Conservation (phyloP, 1,140 invertebrate species). For the Pachyrhynchus sulphureomaculatus region DNA sequence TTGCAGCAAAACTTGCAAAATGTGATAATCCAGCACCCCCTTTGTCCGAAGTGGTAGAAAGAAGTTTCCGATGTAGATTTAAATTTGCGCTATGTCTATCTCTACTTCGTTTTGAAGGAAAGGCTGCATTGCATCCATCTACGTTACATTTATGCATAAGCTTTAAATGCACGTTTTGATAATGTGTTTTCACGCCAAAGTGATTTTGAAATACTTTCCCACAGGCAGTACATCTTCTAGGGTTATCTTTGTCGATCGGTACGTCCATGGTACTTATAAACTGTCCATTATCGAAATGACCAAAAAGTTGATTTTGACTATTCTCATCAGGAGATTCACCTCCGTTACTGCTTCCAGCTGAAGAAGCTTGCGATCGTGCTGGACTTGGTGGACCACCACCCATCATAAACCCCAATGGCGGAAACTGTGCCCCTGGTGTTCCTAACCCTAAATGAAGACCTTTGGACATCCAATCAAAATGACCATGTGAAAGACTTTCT, state of each 20-base stretch:
- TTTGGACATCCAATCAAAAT: slow-evolving; percentile 59
- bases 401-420: slow-evolving; percentile 51
- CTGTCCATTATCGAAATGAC: slow-evolving; percentile 71
- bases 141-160: slow-evolving; percentile 95
- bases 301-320: slow-evolving; percentile 62
- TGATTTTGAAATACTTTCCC: slow-evolving; percentile 93
- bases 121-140: slow-evolving; percentile 93
- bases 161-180: slow-evolving; percentile 94
- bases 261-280: slow-evolving; percentile 76
- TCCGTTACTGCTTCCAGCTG: slow-evolving; percentile 58
- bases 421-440: slow-evolving; percentile 45
- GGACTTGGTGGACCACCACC: slow-evolving; percentile 54
- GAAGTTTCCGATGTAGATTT: slow-evolving; percentile 85
- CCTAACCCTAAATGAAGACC: slow-evolving; percentile 46
- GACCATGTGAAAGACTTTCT: slow-evolving; percentile 78
- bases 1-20: slow-evolving; percentile 54
- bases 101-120: slow-evolving; percentile 90
- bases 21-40: slow-evolving; percentile 45
- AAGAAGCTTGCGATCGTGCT: slow-evolving; percentile 60
- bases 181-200: slow-evolving; percentile 94
- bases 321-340: slow-evolving; percentile 60
- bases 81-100: slow-evolving; percentile 92
- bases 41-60: slow-evolving; percentile 68
- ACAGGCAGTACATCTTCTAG: slow-evolving; percentile 85
- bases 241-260: slow-evolving; percentile 78